Base-by-base conservation (phyloP, 2,797 vertebrate species). In the Coilia nasus region DNA sequence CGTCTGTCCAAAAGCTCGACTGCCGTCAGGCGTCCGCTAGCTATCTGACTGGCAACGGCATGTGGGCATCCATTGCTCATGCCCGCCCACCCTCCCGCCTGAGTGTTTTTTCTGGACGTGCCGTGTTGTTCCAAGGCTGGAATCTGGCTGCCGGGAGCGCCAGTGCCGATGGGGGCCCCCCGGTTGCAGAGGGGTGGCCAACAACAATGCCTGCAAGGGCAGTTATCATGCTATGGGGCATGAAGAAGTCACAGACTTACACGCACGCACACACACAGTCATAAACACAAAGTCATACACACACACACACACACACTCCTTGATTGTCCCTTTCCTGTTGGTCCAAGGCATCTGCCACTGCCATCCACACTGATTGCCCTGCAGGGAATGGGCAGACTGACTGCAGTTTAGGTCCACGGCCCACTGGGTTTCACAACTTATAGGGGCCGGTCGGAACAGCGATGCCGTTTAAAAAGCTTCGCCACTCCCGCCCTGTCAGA, bases 1-100 rank as follows among this genome's bases (percentile, higher is more conserved):
- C 31, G 25, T 85, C 21, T 86, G 35, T 83, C 86, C 62, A 62
- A 54, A 54, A 78, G 85, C 84, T 85, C 59, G 12, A 11, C 31
- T 12, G 6, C 35, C 67, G 6, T 25, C n/a, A 88, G 84, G 17
- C 67, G 6, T 25, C n/a, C 87, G 84, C 50, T 71, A 17, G 31
- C 17, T 83, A 81, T 87, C 83, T 87, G 86, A 78, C 85, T 88
- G 86, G 87, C 83, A 75, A 82, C 60, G 62, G 46, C 81, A 84
- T 88, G 82, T 85, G 85, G 87, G 83, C 86, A 82, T 93, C 91
- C 50, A 14, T 54, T 9, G 50, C 50, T 14, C 9, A 54, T 54
- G 7, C 50, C 50, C 92, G 91, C 90, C 92, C 91, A 85, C 85
- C 93, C 91, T 93, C 88, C 85, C 89, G 91, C 92, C 92, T 91